A percentile compares a stretch with the other conserved stretches of the same genome.
Evolutionary conservation across 1,140 invertebrate genomes (phyloP).

Genomic region (Drosophila sp.): DNA sequence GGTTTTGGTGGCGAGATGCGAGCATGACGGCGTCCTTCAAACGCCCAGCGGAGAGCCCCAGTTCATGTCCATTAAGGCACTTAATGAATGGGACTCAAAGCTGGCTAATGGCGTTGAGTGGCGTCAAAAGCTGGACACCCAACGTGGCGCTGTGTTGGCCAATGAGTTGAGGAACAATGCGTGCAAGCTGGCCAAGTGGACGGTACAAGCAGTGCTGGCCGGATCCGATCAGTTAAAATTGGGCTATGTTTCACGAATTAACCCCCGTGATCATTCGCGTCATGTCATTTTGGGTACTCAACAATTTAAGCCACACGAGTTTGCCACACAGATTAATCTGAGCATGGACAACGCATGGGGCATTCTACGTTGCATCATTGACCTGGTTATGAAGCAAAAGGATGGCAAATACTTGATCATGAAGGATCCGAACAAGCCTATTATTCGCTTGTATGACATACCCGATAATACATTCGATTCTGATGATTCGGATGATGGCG

Average conservation of each 20-base stretch:
- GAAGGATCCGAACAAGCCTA: constrained; percentile 99
- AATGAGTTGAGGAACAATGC: constrained; percentile 99
- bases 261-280: constrained; percentile 96
- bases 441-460: constrained; percentile 98
- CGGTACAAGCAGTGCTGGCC: constrained; percentile 97
- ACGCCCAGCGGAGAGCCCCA: constrained; percentile 96
- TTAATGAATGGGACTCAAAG: constrained; percentile 99
- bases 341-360: constrained; percentile 99
- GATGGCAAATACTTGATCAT: constrained; percentile 99
- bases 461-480: constrained; percentile 99
- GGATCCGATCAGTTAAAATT: constrained; percentile 99
- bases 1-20: constrained; percentile 95
- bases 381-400: constrained; percentile 98
- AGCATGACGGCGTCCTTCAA: constrained; percentile 97
- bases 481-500: constrained; percentile 95
- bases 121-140: constrained; percentile 98
- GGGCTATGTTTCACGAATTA: constrained; percentile 98
- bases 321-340: constrained; percentile 99
- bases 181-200: constrained; percentile 99
- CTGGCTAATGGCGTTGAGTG: constrained; percentile 98
- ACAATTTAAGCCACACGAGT: constrained; percentile 99
- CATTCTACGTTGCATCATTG: constrained; percentile 98
- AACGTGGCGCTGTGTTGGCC: constrained; percentile 98
- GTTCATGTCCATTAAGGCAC: constrained; percentile 97
- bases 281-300: constrained; percentile 99